A percentile compares a stretch with the other conserved stretches of the same genome.
These are phyloP conservation scores for Astreopora myriophthalma DNA, from an alignment of 64 coral and sea anemone genomes.

Conservation along the genomic window DNA sequence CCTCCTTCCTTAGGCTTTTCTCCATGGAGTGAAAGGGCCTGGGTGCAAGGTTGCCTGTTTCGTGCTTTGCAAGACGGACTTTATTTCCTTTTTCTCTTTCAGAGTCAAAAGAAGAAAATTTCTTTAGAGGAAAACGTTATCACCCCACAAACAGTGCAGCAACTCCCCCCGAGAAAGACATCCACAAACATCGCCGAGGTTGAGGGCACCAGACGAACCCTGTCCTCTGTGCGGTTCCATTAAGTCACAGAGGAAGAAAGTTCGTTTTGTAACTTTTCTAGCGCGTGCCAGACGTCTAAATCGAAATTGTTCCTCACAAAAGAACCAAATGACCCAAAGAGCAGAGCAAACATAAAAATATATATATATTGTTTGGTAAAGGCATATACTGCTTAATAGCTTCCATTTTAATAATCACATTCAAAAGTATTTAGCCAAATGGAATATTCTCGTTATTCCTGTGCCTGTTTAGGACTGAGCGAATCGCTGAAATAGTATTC, in stretches of 20 bases:
- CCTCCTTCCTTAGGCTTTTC: too few relatives aligned
- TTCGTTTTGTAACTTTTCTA: neutral
- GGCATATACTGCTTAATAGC: too few relatives aligned
- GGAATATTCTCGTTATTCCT: too few relatives aligned
- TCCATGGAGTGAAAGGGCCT: too few relatives aligned
- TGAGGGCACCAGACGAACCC: neutral
- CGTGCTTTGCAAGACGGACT: neutral
- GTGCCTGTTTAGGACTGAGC: too few relatives aligned
- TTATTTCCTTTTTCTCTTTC: neutral
- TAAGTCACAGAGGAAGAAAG: neutral
- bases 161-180: neutral
- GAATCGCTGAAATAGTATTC: too few relatives aligned
- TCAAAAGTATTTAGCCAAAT: too few relatives aligned
- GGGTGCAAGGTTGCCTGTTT: too few relatives aligned
- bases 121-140: slow-evolving; percentile 45
- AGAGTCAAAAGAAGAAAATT: slow-evolving; percentile 58
- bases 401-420: too few relatives aligned
- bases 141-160: neutral
- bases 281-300: neutral
- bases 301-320: neutral
- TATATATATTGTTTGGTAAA: too few relatives aligned
- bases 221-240: neutral
- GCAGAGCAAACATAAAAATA: too few relatives aligned
- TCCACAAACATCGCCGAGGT: neutral
- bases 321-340: too few relatives aligned